Evolutionary conservation across 2,888 invertebrate genomes (phyloP).

Genomic region (Meteorus cinctellus): DNA sequence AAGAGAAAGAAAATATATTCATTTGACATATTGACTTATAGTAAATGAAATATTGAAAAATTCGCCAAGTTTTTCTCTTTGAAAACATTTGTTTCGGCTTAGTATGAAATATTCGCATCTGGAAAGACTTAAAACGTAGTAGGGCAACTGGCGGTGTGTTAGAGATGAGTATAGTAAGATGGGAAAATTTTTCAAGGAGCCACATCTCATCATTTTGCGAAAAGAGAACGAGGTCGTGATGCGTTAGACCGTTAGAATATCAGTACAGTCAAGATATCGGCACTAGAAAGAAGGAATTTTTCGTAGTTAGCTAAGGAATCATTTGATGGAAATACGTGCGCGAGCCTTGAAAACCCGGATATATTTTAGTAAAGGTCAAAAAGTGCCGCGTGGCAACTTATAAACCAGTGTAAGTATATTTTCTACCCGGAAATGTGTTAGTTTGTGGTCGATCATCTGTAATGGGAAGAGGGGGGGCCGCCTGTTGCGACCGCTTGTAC

Average conservation of each 20-base stretch:
- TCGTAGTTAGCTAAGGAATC: constrained; percentile 5
- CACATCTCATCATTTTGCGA: constrained; percentile 21
- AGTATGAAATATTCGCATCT: constrained; percentile 58
- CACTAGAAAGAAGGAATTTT: constrained; percentile 9
- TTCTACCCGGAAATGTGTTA: constrained; percentile 3
- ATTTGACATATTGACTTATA: background rate
- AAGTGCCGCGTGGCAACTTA: constrained; percentile 18
- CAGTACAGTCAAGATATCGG: constrained; percentile 19
- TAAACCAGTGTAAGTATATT: background rate
- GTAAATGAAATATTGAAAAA: constrained; percentile 12
- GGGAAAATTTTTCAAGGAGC: constrained; percentile 10
- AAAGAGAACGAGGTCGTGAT: constrained; percentile 36
- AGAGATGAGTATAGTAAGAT: background rate
- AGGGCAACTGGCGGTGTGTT: constrained; percentile 23
- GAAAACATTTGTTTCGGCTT: constrained; percentile 55
- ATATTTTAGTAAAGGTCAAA: constrained; percentile 52
- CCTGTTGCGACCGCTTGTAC: constrained; percentile 41
- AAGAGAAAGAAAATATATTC: background rate
- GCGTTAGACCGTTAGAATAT: constrained; percentile 4
- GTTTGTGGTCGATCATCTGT: background rate
- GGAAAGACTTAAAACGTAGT: constrained; percentile 65
- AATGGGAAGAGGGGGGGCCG: background rate
- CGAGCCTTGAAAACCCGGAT: constrained; percentile 55
- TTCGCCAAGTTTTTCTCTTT: background rate
- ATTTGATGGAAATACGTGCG: constrained; percentile 51